Evolutionary conservation across 2,113 vertebrate species (phyloP), one percentile per base, ranked within the genome.

Genomic region (Scortum barcoo): DNA sequence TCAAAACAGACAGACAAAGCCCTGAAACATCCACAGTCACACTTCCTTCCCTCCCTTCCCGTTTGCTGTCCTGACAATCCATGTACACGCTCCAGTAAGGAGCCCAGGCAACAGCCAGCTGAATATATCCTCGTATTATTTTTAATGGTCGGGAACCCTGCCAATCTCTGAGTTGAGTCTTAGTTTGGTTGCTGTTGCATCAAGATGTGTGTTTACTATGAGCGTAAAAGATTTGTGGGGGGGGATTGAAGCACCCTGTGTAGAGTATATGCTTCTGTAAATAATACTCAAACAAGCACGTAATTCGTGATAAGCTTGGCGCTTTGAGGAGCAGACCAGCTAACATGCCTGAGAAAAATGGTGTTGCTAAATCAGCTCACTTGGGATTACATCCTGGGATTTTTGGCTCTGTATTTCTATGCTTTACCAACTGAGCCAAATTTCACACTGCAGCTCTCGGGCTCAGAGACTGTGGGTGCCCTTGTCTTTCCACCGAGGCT

Each of bases 61-160:
- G 77, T 66, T 80, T 85, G 85, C 87, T 89, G 78, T 90, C 78
- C 84, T 85, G 88, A 91, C 90, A 91, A 86, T 89, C 84, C 79
- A 88, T 65, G 42, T 57, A 57, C 58, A 78, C 51, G 38, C 46
- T 81, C 78, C 56, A 70, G 75, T 51, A 76, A 5, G 40, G 66
- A 72, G 73, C 84, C 72, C 54, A 50, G 65, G 65, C 51, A 40
- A 74, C 30, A 83, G 51, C 74, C 83, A 79, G 80, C 66, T 71
- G 61, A 78, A 62, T 79, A 48, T 84, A 62, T 85, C 75, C 36
- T 72, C 68, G 68, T 75, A 67, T 82, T n/a, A 33, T 83, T 83
- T 86, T 76, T 79, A 78, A 88, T 81, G 72, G 58, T 77, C 68
- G 74, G 86, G 87, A 84, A 63, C 46, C 61, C 57, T 50, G 58